These are phyloP conservation scores for Oryctes rhinoceros DNA, from an alignment of 1,140 invertebrate species.

Conservation along the genomic window DNA sequence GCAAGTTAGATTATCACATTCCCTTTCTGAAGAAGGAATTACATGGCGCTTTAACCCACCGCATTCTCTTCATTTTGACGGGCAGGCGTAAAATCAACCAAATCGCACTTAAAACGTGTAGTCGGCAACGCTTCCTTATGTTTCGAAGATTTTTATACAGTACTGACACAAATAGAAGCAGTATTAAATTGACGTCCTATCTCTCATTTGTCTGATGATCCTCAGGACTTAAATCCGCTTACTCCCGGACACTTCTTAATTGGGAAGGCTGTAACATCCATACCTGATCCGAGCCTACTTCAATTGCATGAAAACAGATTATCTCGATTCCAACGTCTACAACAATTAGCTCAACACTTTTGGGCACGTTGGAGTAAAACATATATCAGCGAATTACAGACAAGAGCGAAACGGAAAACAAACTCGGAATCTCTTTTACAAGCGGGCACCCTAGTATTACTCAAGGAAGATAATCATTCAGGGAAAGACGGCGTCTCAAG, in stretches of 20 bases:
- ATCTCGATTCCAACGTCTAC: no score
- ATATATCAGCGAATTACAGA: no score
- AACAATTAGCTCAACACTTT: no score
- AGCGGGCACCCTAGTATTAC: no score
- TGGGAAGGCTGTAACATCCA: background rate
- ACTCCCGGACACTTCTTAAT: background rate
- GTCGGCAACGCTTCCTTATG: background rate
- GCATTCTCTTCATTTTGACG: background rate
- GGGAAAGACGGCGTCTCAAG: no score
- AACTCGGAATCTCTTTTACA: no score
- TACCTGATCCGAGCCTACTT: background rate
- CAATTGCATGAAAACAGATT: no score
- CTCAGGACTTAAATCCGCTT: background rate
- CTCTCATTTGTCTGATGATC: background rate
- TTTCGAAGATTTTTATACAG: background rate
- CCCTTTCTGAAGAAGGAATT: background rate
- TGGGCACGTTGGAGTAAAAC: no score
- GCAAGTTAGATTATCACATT: no score
- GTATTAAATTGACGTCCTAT: background rate
- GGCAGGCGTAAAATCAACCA: background rate
- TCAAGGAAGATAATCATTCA: no score
- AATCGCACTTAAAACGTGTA: background rate
- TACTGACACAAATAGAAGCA: background rate
- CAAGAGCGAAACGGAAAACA: no score
- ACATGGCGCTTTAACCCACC: background rate